phyloP scores from a whole-genome alignment of 2,888 invertebrate species.

The Pristionchus mayeri region DNA sequence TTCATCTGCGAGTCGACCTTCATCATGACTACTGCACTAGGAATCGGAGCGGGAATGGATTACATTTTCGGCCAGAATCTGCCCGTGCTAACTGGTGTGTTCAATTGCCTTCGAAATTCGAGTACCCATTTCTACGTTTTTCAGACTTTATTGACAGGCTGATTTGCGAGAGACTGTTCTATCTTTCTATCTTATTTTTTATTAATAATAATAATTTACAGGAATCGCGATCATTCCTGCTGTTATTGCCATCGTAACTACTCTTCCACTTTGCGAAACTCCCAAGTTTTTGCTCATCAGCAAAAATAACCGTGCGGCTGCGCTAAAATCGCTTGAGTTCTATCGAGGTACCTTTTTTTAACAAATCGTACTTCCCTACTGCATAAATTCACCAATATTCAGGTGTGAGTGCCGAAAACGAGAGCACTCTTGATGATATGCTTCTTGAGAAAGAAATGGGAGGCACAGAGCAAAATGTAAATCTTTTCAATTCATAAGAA shows the following conservation, averaged over 20 bases:
- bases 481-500: too few species aligned
- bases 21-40: slow-evolving; percentile 60
- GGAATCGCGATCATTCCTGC: slow-evolving; percentile 61
- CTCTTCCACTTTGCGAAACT: slow-evolving; percentile 62
- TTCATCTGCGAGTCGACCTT: slow-evolving; percentile 65
- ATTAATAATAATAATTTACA: neutral
- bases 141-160: too few species aligned
- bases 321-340: slow-evolving; percentile 56
- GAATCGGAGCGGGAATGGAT: slow-evolving; percentile 67
- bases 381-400: neutral
- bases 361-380: neutral
- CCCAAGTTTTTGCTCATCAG: slow-evolving; percentile 66
- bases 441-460: slow-evolving; percentile 55
- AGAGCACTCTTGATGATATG: slow-evolving; percentile 57
- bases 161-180: too few species aligned
- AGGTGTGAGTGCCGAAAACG: slow-evolving; percentile 47
- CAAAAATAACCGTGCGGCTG: slow-evolving; percentile 53
- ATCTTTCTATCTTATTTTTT: neutral
- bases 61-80: slow-evolving; percentile 51
- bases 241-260: slow-evolving; percentile 59
- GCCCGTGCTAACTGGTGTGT: slow-evolving; percentile 46
- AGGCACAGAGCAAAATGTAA: neutral
- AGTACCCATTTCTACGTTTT: too few species aligned
- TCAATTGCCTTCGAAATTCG: neutral
- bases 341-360: slow-evolving; percentile 55